These are phyloP conservation scores for Thinocorus orbignyianus DNA, from an alignment of 2,113 vertebrate genomes.

Conservation along the genomic window DNA sequence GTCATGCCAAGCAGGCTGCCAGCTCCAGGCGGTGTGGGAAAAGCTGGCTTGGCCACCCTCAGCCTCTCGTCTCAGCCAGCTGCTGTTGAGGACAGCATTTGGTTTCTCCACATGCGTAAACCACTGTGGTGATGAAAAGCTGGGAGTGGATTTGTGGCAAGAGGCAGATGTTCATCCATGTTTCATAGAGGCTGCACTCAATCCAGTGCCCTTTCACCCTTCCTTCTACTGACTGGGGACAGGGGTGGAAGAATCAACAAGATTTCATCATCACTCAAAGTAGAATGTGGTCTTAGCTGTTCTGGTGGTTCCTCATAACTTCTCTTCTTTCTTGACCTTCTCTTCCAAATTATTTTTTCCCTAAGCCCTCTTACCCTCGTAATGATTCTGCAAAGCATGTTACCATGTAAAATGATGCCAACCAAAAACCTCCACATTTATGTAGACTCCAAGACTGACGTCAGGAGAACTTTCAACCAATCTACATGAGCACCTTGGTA, in stretches of 20 bases:
- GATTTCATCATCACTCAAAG: neutral
- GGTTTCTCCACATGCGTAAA: neutral
- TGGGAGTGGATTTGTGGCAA: neutral
- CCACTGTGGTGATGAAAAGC: rapidly evolving
- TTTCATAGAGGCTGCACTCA: rapidly evolving
- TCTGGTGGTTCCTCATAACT: neutral
- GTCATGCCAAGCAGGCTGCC: neutral
- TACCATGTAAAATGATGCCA: neutral
- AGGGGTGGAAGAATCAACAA: neutral
- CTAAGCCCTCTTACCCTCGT: neutral
- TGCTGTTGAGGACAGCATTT: neutral
- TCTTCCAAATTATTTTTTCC: neutral
- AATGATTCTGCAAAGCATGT: rapidly evolving
- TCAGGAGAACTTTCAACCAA: neutral
- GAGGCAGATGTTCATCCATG: neutral
- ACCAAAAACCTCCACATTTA: rapidly evolving
- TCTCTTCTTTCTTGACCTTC: neutral
- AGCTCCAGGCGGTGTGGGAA: neutral
- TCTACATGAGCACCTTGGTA: rapidly evolving
- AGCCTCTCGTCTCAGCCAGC: neutral
- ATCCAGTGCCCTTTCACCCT: neutral
- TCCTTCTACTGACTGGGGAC: neutral
- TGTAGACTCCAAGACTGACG: neutral
- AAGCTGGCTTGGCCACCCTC: neutral
- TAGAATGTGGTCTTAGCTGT: neutral